Evolutionary conservation across 2,113 vertebrate genomes (phyloP).

Genomic region (Rhea pennata): DNA sequence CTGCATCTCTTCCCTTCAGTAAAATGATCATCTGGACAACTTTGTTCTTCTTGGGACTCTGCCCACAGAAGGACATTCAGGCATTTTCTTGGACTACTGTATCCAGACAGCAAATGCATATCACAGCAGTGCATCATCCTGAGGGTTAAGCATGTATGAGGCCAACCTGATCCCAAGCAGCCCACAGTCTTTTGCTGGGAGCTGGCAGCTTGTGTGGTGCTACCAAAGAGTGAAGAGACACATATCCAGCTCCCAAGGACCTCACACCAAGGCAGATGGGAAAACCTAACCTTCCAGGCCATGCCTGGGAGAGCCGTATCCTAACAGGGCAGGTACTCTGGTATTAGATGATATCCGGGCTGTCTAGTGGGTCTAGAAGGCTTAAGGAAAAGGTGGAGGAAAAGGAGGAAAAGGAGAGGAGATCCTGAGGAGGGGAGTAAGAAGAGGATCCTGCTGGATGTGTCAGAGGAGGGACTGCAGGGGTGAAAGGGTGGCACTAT

Average conservation of each 20-base stretch:
- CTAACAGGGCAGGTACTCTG: background rate
- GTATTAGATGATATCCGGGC: background rate
- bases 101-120: too few species aligned
- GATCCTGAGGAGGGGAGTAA: background rate
- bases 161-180: background rate
- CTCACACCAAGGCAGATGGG: background rate
- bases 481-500: background rate
- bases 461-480: too few species aligned
- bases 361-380: background rate
- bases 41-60: too few species aligned
- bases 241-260: background rate
- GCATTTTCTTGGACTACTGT: too few species aligned
- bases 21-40: too few species aligned
- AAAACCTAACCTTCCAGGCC: background rate
- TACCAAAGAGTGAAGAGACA: background rate
- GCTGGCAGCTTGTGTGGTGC: background rate
- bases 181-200: background rate
- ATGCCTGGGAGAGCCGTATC: background rate
- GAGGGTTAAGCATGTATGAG: too few species aligned
- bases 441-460: background rate
- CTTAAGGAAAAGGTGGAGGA: background rate
- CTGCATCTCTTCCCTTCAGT: too few species aligned
- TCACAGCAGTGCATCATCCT: too few species aligned
- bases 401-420: too few species aligned
- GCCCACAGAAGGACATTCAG: too few species aligned